Evolutionary conservation across 1,140 invertebrate species (phyloP), one percentile per base, ranked within the genome.

Genomic region (Drosophila auraria): DNA sequence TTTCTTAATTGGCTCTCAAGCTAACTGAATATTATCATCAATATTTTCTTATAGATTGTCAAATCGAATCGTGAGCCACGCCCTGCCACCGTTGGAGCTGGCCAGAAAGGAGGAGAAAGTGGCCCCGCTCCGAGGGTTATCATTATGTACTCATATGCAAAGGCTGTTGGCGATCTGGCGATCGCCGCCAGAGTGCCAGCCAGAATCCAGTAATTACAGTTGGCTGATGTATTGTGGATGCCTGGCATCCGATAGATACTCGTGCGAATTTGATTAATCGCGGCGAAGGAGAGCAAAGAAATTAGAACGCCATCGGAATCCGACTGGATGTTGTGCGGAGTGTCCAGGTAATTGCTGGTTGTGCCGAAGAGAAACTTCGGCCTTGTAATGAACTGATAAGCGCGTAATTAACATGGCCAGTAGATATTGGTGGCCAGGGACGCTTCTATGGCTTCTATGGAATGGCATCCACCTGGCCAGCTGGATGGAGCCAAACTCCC

Each of bases 381-480:
- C 68, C 58, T 78, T 58, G 77, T 56, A 87, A 89, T 89, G 84
- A 90, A 87, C 86, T 87, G 84, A 87, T 87, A 87, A 87, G 84
- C 84, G 81, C 70, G 58, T 89, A 87, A 84, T 87, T 89, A 87
- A 87, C 86, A 70, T 64, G 53, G 61, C 36, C 53, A 33, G 49
- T 27, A 40, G n/a, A 20, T 40, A 57, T 40, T 57, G n/a, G 69
- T 44, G 47, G 64, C 45, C 30, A 17, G 11, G n/a, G 33, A 45
- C 49, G 12, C 73, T 20, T 20, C 20, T 20, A 20, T 20, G 20
- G 61, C 42, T 45, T 72, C 65, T 40, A 77, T 38, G 53, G 33
- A 9, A 38, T 23, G 54, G 27, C 40, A 60, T 78, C 66, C 60
- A 81, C 51, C 68, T 59, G 82, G 66, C 75, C 70, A 50, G 38